A percentile compares a stretch with the other conserved stretches of the same genome.
Evolutionary conservation across 35 echinoderm and acorn worm genomes (phyloP).

Genomic region (Lytechinus pictus): DNA sequence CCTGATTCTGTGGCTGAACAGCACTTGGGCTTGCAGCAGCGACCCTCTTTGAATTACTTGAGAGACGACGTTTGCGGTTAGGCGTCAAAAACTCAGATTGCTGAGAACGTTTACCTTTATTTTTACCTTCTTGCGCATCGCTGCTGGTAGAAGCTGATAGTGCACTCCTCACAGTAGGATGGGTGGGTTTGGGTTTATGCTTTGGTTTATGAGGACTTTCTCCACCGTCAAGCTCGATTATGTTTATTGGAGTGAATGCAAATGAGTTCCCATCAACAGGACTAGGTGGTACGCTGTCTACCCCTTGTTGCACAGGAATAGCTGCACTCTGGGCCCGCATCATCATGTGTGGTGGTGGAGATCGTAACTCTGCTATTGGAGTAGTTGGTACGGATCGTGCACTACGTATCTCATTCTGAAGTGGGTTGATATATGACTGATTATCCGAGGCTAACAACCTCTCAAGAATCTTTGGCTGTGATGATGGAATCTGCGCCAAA

Average conservation of each 20-base stretch:
- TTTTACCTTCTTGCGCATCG: not conserved
- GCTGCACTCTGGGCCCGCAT: constrained; percentile 44
- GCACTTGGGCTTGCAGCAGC: constrained; percentile 51
- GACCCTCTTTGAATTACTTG: constrained; percentile 53
- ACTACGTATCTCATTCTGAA: constrained; percentile 23
- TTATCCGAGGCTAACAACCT: constrained; percentile 9
- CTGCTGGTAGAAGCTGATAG: not conserved
- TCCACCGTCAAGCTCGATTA: constrained; percentile 13
- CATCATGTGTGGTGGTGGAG: not conserved
- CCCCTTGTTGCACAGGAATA: constrained; percentile 59
- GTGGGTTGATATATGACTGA: not conserved
- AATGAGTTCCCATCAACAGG: constrained; percentile 50
- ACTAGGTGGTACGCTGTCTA: constrained; percentile 58
- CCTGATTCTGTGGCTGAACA: constrained; percentile 47
- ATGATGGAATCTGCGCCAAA: not conserved
- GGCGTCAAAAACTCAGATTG: constrained; percentile 60
- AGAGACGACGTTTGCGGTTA: constrained; percentile 49
- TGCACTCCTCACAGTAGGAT: constrained; percentile 24
- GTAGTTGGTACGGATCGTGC: constrained; percentile 22
- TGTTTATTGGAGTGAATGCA: constrained; percentile 58
- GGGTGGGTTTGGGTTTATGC: constrained; percentile 62
- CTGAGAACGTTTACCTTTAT: constrained; percentile 30
- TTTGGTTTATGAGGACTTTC: constrained; percentile 66
- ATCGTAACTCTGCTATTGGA: constrained; percentile 35
- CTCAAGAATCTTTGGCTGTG: constrained; percentile 33